Evolutionary conservation across 2,113 vertebrate genomes (phyloP).

Genomic region (Potamarius usumacintae): DNA sequence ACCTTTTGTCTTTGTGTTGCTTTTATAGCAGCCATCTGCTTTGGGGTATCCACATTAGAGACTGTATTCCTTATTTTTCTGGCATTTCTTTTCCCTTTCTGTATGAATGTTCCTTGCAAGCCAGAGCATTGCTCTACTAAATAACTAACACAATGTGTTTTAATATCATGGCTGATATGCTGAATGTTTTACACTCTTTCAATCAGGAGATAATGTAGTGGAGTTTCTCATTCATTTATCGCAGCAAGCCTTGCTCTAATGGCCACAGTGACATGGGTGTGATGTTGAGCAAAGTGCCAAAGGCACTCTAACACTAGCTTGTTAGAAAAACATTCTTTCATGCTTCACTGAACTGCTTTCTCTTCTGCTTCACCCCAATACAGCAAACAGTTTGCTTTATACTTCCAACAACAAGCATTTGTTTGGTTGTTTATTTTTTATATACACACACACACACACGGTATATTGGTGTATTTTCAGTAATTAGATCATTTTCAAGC

Average conservation of each 20-base stretch:
- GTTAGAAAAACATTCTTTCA: background rate
- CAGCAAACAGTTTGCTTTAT: background rate
- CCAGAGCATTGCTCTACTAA: background rate
- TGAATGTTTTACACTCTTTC: background rate
- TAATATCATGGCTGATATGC: background rate
- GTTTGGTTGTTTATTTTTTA: too few relatives aligned
- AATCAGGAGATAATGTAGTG: background rate
- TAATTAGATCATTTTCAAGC: background rate
- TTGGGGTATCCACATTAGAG: background rate
- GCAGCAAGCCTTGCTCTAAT: background rate
- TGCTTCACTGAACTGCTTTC: background rate
- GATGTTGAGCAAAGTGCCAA: conserved; percentile 9
- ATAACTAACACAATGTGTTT: background rate
- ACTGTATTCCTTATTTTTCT: background rate
- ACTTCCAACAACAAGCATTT: background rate
- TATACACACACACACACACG: too few relatives aligned
- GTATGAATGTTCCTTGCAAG: background rate
- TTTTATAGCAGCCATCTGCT: background rate
- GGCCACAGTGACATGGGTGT: background rate
- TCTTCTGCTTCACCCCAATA: background rate
- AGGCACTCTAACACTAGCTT: background rate
- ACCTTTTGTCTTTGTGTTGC: conserved; percentile 14
- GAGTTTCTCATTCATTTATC: background rate
- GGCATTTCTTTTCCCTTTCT: background rate
- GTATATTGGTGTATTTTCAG: background rate